phyloP scores from a whole-genome alignment of 2,113 vertebrate genomes.

The Eurypyga helias region DNA sequence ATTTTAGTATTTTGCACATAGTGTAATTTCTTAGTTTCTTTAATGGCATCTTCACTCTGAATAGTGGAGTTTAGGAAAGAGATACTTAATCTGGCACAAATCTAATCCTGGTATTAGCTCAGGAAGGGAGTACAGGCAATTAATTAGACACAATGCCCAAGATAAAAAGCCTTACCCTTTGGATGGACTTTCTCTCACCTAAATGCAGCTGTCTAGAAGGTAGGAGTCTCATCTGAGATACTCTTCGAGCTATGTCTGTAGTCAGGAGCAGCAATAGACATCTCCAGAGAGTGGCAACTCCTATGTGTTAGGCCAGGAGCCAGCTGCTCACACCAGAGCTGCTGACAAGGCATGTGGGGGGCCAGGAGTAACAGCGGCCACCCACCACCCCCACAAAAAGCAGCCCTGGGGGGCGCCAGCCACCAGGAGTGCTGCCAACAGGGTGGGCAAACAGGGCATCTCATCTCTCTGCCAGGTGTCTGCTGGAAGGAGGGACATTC shows the following conservation, averaged over 20 bases:
- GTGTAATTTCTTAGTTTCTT: background rate
- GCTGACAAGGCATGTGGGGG: too few relatives aligned
- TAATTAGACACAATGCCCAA: constrained; percentile 2
- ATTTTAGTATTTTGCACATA: background rate
- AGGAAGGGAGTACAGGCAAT: background rate
- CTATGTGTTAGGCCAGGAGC: background rate
- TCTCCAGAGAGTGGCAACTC: background rate
- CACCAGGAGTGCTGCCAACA: too few relatives aligned
- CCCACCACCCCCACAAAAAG: too few relatives aligned
- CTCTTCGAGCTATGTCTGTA: background rate
- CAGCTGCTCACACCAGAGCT: too few relatives aligned
- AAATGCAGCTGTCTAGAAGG: background rate
- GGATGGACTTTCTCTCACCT: background rate
- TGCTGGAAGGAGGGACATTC: too few relatives aligned
- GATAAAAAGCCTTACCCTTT: background rate
- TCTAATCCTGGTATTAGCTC: background rate
- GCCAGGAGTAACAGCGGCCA: too few relatives aligned
- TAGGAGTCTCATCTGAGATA: background rate
- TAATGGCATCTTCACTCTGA: background rate
- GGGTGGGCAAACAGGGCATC: too few relatives aligned
- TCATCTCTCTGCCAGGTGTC: too few relatives aligned
- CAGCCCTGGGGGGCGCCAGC: too few relatives aligned
- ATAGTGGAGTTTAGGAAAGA: background rate
- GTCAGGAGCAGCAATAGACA: background rate
- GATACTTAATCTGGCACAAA: background rate